These are phyloP conservation scores for Coenobita brevimanus DNA, from an alignment of 1,140 invertebrate species.

Conservation along the genomic window DNA sequence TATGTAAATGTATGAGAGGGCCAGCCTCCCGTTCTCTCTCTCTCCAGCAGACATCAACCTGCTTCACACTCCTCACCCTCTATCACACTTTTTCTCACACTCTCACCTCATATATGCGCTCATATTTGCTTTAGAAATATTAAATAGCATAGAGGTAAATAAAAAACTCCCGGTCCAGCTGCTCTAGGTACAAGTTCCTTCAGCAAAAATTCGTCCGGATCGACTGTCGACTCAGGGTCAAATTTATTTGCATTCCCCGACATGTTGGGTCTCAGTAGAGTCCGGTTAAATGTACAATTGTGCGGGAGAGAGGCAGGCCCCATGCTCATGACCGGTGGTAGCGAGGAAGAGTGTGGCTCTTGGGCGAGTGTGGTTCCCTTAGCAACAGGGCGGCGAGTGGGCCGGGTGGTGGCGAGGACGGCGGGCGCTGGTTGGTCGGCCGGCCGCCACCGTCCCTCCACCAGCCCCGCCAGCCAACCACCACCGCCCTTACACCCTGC, in stretches of 20 bases:
- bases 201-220: neutral
- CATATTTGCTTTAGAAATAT: neutral
- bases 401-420: slow-evolving; percentile 21
- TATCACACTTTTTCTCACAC: neutral
- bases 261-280: neutral
- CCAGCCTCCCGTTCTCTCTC: slow-evolving; percentile 55
- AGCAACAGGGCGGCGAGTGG: slow-evolving; percentile 64
- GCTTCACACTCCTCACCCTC: slow-evolving; percentile 14
- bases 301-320: too few relatives aligned
- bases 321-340: too few relatives aligned
- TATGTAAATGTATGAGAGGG: slow-evolving; percentile 42
- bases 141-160: neutral
- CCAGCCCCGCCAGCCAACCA: slow-evolving; percentile 33
- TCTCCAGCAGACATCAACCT: slow-evolving; percentile 43
- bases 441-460: slow-evolving; percentile 46
- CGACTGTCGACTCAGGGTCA: neutral
- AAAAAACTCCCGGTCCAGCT: neutral
- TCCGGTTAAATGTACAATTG: neutral
- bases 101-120: neutral
- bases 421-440: slow-evolving; percentile 22
- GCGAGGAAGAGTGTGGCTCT: slow-evolving; percentile 1
- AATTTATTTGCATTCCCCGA: neutral
- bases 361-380: slow-evolving; percentile 55
- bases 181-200: neutral
- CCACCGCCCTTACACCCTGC: slow-evolving; percentile 21